A percentile compares a stretch with the other conserved stretches of the same genome.
Conservation (phyloP, 2,888 invertebrate genomes). For the Leucoma salicis region DNA sequence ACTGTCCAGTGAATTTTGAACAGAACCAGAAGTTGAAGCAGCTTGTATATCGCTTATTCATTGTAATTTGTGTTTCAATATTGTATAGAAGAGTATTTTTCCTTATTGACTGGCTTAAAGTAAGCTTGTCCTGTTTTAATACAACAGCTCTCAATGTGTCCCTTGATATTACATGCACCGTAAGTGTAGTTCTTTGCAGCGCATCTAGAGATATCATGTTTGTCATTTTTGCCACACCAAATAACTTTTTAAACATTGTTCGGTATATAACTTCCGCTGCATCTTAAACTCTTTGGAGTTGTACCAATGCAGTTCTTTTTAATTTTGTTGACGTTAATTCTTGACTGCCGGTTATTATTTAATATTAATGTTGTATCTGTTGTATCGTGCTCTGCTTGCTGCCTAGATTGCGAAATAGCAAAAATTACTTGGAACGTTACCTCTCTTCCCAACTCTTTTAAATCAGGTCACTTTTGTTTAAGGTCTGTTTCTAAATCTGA, state of each 20-base stretch:
- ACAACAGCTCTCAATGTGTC: neutral
- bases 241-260: too few species aligned
- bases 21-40: neutral
- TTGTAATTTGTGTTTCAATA: neutral
- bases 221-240: neutral
- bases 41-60: neutral
- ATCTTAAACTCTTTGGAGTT: too few species aligned
- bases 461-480: constrained; percentile 1
- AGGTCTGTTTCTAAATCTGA: neutral
- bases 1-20: neutral
- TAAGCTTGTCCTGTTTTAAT: neutral
- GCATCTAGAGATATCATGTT: too few species aligned
- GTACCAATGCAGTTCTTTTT: too few species aligned
- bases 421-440: neutral
- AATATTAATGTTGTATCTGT: neutral
- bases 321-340: too few species aligned
- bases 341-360: too few species aligned
- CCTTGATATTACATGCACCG: neutral
- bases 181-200: neutral
- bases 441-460: neutral
- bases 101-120: neutral
- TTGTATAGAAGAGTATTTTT: neutral
- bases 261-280: too few species aligned
- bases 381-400: neutral
- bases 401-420: neutral